phyloP scores from a whole-genome alignment of 2,888 invertebrate species.

The Allygus modestus region DNA sequence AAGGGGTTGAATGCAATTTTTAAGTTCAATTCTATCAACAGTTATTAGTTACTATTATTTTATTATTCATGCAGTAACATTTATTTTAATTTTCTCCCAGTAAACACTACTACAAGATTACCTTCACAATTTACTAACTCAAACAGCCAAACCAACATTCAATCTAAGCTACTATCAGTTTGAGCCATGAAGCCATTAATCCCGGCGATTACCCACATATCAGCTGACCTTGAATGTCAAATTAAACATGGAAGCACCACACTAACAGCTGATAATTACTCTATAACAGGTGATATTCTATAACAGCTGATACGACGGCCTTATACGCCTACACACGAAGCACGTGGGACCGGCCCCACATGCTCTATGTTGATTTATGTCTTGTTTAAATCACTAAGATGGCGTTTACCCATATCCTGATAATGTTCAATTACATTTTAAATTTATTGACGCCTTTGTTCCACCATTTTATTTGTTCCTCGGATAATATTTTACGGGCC shows the following conservation, averaged over 20 bases:
- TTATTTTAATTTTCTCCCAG: too few relatives aligned
- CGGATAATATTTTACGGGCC: constrained; percentile 33
- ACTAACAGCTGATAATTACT: neutral
- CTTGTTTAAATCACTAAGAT: constrained; percentile 42
- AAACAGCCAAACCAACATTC: too few relatives aligned
- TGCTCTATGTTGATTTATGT: constrained; percentile 37
- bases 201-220: neutral
- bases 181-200: too few relatives aligned
- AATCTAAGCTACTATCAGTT: too few relatives aligned
- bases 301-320: neutral
- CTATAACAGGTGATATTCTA: neutral
- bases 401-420: constrained; percentile 48
- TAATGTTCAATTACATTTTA: constrained; percentile 48
- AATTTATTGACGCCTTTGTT: constrained; percentile 47
- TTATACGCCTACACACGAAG: neutral
- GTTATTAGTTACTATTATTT: too few relatives aligned
- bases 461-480: constrained; percentile 39
- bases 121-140: too few relatives aligned
- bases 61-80: too few relatives aligned
- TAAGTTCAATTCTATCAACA: too few relatives aligned
- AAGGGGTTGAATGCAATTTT: too few relatives aligned
- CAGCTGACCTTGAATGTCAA: constrained; percentile 10
- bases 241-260: too few relatives aligned
- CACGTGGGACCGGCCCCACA: neutral
- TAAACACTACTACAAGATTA: too few relatives aligned